phyloP scores from a whole-genome alignment of 2,888 invertebrate species.

The Dryomyza anilis region DNA sequence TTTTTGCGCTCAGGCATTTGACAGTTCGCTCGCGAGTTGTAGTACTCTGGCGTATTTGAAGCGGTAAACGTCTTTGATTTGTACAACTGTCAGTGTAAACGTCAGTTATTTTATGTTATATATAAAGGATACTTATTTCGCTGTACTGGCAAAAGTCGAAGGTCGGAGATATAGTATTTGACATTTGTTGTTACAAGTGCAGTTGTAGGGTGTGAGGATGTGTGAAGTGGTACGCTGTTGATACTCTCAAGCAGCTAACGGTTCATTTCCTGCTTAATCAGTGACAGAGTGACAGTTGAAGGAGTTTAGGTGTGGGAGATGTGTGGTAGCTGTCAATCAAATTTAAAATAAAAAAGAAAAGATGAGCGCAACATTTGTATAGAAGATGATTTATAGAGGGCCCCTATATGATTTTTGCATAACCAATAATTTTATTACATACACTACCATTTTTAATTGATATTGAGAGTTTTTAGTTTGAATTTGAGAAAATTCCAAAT shows the following conservation, averaged over 20 bases:
- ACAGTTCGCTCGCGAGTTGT: slow-evolving; percentile 1
- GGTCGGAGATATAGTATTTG: not conserved
- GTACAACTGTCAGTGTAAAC: slow-evolving; percentile 2
- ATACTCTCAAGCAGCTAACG: not conserved
- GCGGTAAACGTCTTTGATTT: slow-evolving; percentile 24
- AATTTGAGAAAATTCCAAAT: too few relatives aligned
- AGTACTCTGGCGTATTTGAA: not conserved
- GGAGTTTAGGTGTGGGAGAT: not conserved
- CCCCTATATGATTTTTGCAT: too few relatives aligned
- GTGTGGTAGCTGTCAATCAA: not conserved
- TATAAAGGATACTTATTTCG: not conserved
- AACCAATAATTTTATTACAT: too few relatives aligned
- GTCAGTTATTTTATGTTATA: not conserved
- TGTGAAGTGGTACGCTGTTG: not conserved
- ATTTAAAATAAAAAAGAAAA: not conserved
- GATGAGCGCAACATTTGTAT: too few relatives aligned
- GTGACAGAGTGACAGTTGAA: not conserved
- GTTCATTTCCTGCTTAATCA: slow-evolving; percentile 14
- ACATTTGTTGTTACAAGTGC: slow-evolving; percentile 21
- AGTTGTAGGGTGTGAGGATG: too few relatives aligned
- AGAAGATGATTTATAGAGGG: too few relatives aligned
- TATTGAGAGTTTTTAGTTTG: too few relatives aligned
- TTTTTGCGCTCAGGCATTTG: slow-evolving; percentile 17
- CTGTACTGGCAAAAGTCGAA: too few relatives aligned
- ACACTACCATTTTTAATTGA: too few relatives aligned